Base-by-base conservation (phyloP, 2,888 invertebrate genomes). In the Melieria omissa region DNA sequence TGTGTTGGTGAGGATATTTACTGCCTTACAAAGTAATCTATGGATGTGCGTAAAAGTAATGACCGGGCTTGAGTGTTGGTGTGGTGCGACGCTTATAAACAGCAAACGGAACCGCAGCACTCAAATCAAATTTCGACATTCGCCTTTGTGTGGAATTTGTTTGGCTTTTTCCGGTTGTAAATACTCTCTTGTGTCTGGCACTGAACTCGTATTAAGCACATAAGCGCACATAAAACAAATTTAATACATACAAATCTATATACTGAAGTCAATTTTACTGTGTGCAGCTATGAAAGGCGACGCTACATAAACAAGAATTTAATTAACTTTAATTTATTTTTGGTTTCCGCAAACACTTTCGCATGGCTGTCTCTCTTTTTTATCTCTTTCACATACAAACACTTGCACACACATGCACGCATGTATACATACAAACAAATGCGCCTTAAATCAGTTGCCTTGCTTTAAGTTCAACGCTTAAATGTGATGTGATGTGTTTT, bases 301-400 rank as follows among this genome's bases (percentile, higher is more conserved):
- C 29, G 29, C 29, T 29, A 29, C 29, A 29, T 29, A 52, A 60
- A 41, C 62, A 62, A 61, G 63, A 72, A 72, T 72, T 74, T 69
- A 74, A 71, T 74, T 74, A 74, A 72, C 72, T 74, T 62, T 49
- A 72, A 72, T 74, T 74, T 70, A 66, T 67, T 70, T 72, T 72
- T 47, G 71, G 69, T 63, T 69, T 12, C 46, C 45, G 16, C 69
- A 62, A 54, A 16, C 52, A 52, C 49, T 49, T 8, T 55, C 55
- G 8, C 8, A 55, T 55, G 10, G 14, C 29, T 10, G 29, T 14
- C 14, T 14, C 5, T 4, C 55, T 8, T 14, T 29, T 55, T 55
- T 55, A 55, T 29, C 29, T 49, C 54, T 6, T 4, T 4, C 8
- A 14, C 16, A 16, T 4, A 55, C 16, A 16, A 7, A 16, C 16